Evolutionary conservation across 2,888 invertebrate species (phyloP).

Genomic region (Drosophila paranaensis): DNA sequence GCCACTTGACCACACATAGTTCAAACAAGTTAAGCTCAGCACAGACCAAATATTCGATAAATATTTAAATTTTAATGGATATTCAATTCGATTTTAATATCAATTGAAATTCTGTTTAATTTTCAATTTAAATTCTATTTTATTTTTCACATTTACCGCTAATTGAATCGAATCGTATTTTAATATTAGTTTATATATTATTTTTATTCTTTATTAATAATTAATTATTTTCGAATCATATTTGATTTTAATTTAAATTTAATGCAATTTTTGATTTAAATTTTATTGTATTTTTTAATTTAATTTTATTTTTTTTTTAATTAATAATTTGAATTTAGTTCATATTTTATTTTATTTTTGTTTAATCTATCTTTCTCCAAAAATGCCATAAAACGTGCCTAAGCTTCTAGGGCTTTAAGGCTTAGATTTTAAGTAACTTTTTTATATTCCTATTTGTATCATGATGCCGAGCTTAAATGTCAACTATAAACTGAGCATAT

Average conservation of each 20-base stretch:
- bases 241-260: no score
- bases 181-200: no score
- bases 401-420: background rate
- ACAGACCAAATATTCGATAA: background rate
- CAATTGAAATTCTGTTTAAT: background rate
- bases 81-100: background rate
- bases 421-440: background rate
- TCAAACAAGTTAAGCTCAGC: background rate
- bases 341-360: background rate
- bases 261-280: no score
- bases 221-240: no score
- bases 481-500: background rate
- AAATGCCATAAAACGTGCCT: background rate
- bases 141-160: no score
- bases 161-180: no score
- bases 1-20: slow-evolving; percentile 25
- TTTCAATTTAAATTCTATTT: no score
- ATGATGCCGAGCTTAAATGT: background rate
- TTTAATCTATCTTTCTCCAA: background rate
- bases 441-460: background rate
- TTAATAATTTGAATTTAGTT: background rate
- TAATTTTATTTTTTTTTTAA: no score
- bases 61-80: background rate
- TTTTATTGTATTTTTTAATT: no score
- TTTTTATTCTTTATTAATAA: no score